Evolutionary conservation across 2,888 invertebrate genomes (phyloP).

Genomic region (Phlogophora meticulosa): DNA sequence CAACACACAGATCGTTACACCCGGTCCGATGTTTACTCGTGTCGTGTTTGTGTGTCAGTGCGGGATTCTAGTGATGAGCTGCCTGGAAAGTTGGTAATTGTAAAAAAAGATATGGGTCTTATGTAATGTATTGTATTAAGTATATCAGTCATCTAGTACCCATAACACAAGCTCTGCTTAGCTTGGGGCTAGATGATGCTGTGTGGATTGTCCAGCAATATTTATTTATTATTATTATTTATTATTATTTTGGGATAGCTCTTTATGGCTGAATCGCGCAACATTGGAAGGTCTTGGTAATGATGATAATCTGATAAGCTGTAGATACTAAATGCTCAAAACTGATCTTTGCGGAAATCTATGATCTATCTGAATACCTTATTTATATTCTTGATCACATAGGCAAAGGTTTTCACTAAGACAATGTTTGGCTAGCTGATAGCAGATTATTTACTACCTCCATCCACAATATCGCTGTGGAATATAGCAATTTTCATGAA

Average conservation of each 20-base stretch:
- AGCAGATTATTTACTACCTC: too few species aligned
- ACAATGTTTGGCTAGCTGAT: not conserved
- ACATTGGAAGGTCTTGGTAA: not conserved
- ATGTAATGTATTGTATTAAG: too few species aligned
- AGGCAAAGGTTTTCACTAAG: not conserved
- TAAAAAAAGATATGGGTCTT: not conserved
- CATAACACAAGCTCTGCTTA: too few species aligned
- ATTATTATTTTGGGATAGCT: not conserved
- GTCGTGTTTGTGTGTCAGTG: constrained; percentile 24
- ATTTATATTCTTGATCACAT: not conserved
- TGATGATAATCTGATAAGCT: not conserved
- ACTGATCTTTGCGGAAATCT: constrained; percentile 10
- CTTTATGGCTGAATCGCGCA: not conserved
- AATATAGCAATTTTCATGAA: not conserved
- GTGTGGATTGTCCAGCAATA: too few species aligned
- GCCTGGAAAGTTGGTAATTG: not conserved
- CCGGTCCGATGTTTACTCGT: constrained; percentile 30
- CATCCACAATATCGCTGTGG: not conserved
- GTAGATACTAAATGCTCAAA: not conserved
- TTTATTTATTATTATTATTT: too few species aligned
- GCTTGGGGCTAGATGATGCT: too few species aligned
- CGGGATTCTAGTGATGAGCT: constrained; percentile 3
- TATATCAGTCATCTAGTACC: too few species aligned
- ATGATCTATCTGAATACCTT: not conserved
- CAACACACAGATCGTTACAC: constrained; percentile 34